These are phyloP conservation scores for Cotesia vestalis DNA, from an alignment of 1,140 invertebrate genomes.

Conservation along the genomic window DNA sequence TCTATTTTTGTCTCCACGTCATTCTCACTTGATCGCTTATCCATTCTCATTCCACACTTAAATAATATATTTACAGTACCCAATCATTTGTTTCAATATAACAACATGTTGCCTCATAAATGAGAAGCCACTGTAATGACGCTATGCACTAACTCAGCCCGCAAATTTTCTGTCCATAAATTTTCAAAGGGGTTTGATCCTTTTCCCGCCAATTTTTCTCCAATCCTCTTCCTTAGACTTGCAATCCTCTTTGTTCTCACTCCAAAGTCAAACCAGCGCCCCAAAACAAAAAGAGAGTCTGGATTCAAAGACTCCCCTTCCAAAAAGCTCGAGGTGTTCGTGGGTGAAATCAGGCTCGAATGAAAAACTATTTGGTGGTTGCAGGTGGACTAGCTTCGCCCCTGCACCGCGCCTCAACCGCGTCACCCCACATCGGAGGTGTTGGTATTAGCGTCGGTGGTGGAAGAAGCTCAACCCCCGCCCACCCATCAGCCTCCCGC, in stretches of 20 bases:
- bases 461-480: conserved; percentile 49
- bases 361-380: conserved; percentile 58
- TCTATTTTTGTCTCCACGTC: too few species aligned
- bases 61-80: too few species aligned
- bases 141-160: conserved; percentile 44
- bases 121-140: conserved; percentile 4
- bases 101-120: too few species aligned
- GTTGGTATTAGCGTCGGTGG: conserved; percentile 36
- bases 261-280: too few species aligned
- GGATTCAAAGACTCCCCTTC: conserved; percentile 32
- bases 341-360: conserved; percentile 5
- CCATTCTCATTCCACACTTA: too few species aligned
- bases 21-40: too few species aligned
- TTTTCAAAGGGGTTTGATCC: too few species aligned
- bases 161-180: conserved; percentile 27
- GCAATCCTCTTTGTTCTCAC: too few species aligned
- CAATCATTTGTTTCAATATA: too few species aligned
- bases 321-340: conserved; percentile 40
- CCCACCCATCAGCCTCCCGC: conserved; percentile 59
- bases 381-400: conserved; percentile 67
- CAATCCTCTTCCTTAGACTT: too few species aligned
- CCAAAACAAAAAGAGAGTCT: conserved; percentile 55
- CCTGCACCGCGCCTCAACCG: conserved; percentile 65
- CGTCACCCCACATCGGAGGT: conserved; percentile 62
- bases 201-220: too few species aligned